A percentile compares a stretch with the other conserved stretches of the same genome.
Conservation (phyloP, 2,797 vertebrate genomes). For the Lepidocolaptes lacrymiger region DNA sequence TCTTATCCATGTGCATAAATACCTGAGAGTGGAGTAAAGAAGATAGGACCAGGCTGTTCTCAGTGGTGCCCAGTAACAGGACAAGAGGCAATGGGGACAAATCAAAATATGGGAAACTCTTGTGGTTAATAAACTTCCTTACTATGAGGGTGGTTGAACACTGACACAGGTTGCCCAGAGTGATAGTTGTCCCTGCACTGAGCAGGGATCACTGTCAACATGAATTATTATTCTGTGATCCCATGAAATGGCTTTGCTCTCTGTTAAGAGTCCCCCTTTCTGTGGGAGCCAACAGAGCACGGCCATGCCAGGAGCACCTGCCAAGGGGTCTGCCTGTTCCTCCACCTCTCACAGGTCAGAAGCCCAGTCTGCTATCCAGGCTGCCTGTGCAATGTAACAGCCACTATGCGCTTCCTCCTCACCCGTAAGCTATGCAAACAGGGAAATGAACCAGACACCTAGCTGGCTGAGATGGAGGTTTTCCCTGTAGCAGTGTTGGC, state of each 20-base stretch:
- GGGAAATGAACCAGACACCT: neutral
- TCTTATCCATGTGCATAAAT: neutral
- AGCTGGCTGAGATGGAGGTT: fast-evolving
- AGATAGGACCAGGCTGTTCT: neutral
- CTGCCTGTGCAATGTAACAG: neutral
- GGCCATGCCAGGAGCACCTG: neutral
- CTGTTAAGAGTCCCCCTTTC: neutral
- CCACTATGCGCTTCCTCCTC: neutral
- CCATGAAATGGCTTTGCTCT: neutral
- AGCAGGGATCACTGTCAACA: neutral
- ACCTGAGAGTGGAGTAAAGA: neutral
- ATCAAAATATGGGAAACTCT: neutral
- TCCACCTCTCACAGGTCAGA: neutral
- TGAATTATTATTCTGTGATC: neutral
- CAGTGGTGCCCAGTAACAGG: neutral
- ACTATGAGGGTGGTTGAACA: neutral
- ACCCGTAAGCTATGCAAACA: neutral
- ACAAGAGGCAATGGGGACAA: neutral
- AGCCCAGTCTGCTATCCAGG: neutral
- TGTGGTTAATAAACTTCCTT: neutral
- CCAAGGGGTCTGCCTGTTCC: neutral
- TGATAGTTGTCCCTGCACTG: neutral
- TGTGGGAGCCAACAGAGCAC: fast-evolving
- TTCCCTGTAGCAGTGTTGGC: neutral
- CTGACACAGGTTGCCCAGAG: neutral